Percentiles rank a stretch among this genome's conserved stretches.
These are phyloP conservation scores for Aplodontia rufa DNA, from an alignment of 2,113 vertebrate species.

Conservation along the genomic window DNA sequence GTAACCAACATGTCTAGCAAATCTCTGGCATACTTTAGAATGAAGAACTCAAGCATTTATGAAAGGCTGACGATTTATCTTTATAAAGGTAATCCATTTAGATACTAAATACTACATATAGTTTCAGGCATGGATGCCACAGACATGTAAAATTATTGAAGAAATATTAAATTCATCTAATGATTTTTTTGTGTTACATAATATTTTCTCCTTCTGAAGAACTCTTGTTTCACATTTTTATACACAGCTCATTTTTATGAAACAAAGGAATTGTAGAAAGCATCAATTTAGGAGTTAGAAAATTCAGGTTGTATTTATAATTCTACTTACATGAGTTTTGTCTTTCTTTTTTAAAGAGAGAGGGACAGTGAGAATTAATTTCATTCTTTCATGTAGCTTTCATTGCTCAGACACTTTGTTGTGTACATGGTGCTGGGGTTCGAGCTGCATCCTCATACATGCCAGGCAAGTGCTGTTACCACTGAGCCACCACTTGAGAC, in stretches of 20 bases:
- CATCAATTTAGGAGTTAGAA: not conserved
- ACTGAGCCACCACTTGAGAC: too few relatives aligned
- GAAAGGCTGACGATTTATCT: not conserved
- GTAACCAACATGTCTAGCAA: not conserved
- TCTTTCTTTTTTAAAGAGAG: too few relatives aligned
- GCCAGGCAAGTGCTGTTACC: too few relatives aligned
- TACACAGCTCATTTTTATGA: not conserved
- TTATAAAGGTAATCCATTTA: not conserved
- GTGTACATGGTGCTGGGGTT: too few relatives aligned
- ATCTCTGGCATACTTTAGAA: not conserved
- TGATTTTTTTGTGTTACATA: not conserved
- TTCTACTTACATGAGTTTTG: too few relatives aligned
- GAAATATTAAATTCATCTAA: not conserved
- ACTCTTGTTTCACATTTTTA: not conserved
- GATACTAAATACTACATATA: not conserved
- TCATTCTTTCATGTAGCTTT: too few relatives aligned
- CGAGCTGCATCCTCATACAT: too few relatives aligned
- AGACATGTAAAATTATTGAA: not conserved
- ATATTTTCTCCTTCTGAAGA: slow-evolving; percentile 6
- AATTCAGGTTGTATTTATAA: not conserved
- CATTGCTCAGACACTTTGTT: too few relatives aligned
- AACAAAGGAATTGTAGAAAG: not conserved
- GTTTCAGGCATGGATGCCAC: not conserved
- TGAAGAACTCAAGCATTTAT: slow-evolving; percentile 37
- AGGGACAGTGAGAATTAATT: too few relatives aligned